Evolutionary conservation across 2,797 vertebrate species (phyloP), one percentile per base, ranked within the genome.

Genomic region (Pteronotus mesoamericanus): DNA sequence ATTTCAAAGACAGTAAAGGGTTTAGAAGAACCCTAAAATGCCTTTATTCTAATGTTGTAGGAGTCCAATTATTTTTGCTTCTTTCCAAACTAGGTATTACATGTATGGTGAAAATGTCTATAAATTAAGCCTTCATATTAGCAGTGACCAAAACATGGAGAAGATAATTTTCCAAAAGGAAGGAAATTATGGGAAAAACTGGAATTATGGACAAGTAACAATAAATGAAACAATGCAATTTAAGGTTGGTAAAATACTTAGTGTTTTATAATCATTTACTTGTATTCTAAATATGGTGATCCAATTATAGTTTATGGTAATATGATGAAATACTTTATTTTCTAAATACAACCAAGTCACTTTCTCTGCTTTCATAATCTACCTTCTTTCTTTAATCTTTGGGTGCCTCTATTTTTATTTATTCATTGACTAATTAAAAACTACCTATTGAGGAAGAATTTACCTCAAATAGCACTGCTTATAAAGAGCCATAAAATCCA

Each of bases 141-240:
- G 92, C 64, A 90, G 78, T 64, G 42, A 66, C 5, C 2, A 37
- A 11, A 94, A 96, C 26, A 42, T 42, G 2, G 92, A 96, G 92
- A 98, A 97, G 2, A 89, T 98, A 0, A 10, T 99, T 90, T 99
- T 99, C 21, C 95, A 98, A 95, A 99, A 97, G 97, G 98, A 99
- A 61, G 99, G 99, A 92, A 99, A 99, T 98, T 99, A 99, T 96
- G 99, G 99, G 4, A 97, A 99, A 91, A 98, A 93, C 85, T 99
- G 99, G 99, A 99, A 99, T 98, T 99, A 99, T 4, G 99, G 99
- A 48, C 99, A 99, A 98, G 97, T 99, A 95, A 99, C 98, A 64
- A 96, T 99, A 94, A 99, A 99, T 86, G 98, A 99, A 97, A 99
- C 98, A 0, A 94, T 94, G 2, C 85, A 98, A 90, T 97, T 98